Percentiles rank a stretch among this genome's conserved stretches.
phyloP scores from a whole-genome alignment of 2,797 vertebrate species.

The Ataeniobius toweri region DNA sequence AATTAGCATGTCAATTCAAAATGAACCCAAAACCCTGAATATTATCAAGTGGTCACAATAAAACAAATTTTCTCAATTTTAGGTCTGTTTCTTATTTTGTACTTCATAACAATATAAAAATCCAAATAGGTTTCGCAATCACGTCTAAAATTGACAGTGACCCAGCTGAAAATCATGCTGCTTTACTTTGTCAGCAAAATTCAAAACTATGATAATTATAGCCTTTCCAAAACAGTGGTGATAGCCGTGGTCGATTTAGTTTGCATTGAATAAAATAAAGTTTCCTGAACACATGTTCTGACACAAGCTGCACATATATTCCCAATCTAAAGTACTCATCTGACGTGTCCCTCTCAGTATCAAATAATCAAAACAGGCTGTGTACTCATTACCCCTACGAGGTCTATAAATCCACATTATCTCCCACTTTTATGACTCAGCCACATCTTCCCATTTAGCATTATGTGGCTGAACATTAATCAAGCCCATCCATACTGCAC shows the following conservation, averaged over 20 bases:
- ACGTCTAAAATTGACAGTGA: background rate
- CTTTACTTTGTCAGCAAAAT: background rate
- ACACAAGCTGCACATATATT: background rate
- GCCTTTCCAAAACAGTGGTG: background rate
- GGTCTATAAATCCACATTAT: slow-evolving; percentile 56
- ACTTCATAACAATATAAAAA: background rate
- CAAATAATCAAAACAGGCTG: slow-evolving; percentile 29
- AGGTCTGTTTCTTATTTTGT: background rate
- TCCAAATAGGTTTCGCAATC: background rate
- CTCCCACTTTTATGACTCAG: slow-evolving; percentile 52
- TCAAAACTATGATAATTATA: background rate
- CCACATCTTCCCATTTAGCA: slow-evolving; percentile 48
- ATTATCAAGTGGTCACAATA: background rate
- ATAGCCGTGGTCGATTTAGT: slow-evolving; percentile 1
- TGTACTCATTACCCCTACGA: slow-evolving; percentile 24
- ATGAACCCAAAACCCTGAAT: background rate
- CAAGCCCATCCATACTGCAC: slow-evolving; percentile 32
- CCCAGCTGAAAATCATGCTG: background rate
- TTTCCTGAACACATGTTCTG: background rate
- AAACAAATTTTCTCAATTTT: background rate
- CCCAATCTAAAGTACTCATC: background rate
- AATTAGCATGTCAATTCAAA: background rate
- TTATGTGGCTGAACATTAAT: slow-evolving; percentile 57
- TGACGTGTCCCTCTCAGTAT: slow-evolving; percentile 15
- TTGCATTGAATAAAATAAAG: background rate